A percentile compares a stretch with the other conserved stretches of the same genome.
Conservation (phyloP, 2,888 invertebrate species). For the Nemotelus nigrinus region DNA sequence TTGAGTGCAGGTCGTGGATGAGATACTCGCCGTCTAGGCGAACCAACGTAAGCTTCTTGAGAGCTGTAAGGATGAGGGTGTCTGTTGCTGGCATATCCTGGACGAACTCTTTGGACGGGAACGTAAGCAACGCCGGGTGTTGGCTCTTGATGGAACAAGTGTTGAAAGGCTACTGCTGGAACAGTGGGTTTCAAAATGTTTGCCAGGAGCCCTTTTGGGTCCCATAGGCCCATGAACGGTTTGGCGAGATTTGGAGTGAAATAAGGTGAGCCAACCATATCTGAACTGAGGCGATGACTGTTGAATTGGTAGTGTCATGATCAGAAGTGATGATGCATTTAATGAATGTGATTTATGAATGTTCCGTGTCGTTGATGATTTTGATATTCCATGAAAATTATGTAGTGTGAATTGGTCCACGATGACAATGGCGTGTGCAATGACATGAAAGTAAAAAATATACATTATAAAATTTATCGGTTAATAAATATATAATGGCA, state of each 20-base stretch:
- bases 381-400: not conserved
- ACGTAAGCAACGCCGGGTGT: conserved; percentile 29
- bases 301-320: not conserved
- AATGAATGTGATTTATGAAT: conserved; percentile 9
- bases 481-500: too few species aligned
- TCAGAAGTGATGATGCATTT: not conserved
- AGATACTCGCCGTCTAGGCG: not conserved
- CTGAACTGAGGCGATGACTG: conserved; percentile 28
- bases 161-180: not conserved
- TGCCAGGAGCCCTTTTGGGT: conserved; percentile 39
- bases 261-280: conserved; percentile 10
- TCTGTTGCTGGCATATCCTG: not conserved
- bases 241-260: conserved; percentile 2
- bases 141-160: conserved; percentile 3
- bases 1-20: not conserved
- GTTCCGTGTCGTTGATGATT: conserved; percentile 2
- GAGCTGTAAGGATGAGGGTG: not conserved
- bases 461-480: not conserved
- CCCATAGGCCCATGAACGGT: conserved; percentile 41
- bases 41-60: not conserved
- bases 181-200: conserved; percentile 29
- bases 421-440: too few species aligned
- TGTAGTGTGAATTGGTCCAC: too few species aligned
- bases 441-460: not conserved
- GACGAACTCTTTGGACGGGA: conserved; percentile 13